Evolutionary conservation across 2,888 invertebrate species (phyloP).

Genomic region (Carpatolechia fugitivella): DNA sequence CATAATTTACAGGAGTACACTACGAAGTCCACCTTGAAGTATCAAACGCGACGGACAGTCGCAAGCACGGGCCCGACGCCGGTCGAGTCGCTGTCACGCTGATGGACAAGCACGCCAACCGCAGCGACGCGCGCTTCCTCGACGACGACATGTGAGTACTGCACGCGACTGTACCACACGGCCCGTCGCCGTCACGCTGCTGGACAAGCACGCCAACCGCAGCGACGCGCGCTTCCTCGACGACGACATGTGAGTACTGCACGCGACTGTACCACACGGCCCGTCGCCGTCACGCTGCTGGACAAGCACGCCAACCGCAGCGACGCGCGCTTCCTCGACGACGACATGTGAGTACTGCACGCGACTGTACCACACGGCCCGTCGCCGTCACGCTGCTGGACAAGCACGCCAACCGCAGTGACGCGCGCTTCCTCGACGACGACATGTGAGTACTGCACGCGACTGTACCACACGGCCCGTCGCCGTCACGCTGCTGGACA

Average conservation of each 20-base stretch:
- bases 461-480: slow-evolving; percentile 81
- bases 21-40: slow-evolving; percentile 87
- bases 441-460: slow-evolving; percentile 53
- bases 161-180: slow-evolving; percentile 70
- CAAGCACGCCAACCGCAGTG: slow-evolving; percentile 78
- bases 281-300: slow-evolving; percentile 82
- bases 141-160: slow-evolving; percentile 69
- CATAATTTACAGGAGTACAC: slow-evolving; percentile 88
- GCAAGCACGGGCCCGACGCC: slow-evolving; percentile 58
- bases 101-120: slow-evolving; percentile 80
- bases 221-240: slow-evolving; percentile 81
- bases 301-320: slow-evolving; percentile 80
- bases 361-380: slow-evolving; percentile 77
- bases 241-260: slow-evolving; percentile 58
- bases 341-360: slow-evolving; percentile 56
- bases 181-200: slow-evolving; percentile 82
- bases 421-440: slow-evolving; percentile 78
- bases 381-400: slow-evolving; percentile 83
- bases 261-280: slow-evolving; percentile 74
- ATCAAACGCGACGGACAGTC: slow-evolving; percentile 85
- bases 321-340: slow-evolving; percentile 79
- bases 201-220: slow-evolving; percentile 80
- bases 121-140: slow-evolving; percentile 79
- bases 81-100: slow-evolving; percentile 83
- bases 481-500: slow-evolving; percentile 82